Evolutionary conservation across 2,888 invertebrate genomes (phyloP), one percentile per base, ranked within the genome.

Genomic region (Metacarcinus magister): DNA sequence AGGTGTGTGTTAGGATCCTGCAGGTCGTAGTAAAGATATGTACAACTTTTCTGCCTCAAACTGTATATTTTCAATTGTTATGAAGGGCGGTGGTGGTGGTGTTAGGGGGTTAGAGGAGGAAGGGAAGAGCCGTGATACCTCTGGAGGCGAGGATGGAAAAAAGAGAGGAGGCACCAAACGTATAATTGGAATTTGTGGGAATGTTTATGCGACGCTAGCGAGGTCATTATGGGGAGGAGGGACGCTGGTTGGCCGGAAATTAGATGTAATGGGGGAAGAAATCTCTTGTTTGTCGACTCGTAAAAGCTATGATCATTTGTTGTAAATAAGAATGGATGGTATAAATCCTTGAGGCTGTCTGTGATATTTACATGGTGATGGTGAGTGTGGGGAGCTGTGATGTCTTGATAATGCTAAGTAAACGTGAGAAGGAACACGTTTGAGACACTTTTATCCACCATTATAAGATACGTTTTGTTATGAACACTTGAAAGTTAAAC

Each of bases 171-270:
- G 75, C 75, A 28, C 28, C 75, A n/a, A n/a, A n/a, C n/a, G 75
- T 28, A 75, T 75, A 75, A 75, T 75, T 75, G 28, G 75, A 28
- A 75, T 75, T 28, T 75, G 75, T 75, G 75, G 75, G 28, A 8
- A n/a, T 75, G 75, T 75, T 75, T 75, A 75, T 75, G 28, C 75
- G 28, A 75, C 28, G 75, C 75, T 28, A 28, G 75, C 28, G 75
- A 75, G 54, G 75, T 75, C 75, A 75, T 75, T 75, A 75, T 28
- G 75, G 75, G 75, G 28, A 28, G 75, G 75, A 75, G 75, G 75
- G 28, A 75, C n/a, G 75, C 28, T 4, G 75, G 75, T 75, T 75
- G 75, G 75, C 28, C 75, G 75, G 75, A 75, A 75, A 75, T 75
- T 75, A 75, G n/a, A 28, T 28, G 75, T 75, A 28, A 75, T 75